Evolutionary conservation across 1,140 invertebrate genomes (phyloP).

Genomic region (Vollenhovia emeryi): DNA sequence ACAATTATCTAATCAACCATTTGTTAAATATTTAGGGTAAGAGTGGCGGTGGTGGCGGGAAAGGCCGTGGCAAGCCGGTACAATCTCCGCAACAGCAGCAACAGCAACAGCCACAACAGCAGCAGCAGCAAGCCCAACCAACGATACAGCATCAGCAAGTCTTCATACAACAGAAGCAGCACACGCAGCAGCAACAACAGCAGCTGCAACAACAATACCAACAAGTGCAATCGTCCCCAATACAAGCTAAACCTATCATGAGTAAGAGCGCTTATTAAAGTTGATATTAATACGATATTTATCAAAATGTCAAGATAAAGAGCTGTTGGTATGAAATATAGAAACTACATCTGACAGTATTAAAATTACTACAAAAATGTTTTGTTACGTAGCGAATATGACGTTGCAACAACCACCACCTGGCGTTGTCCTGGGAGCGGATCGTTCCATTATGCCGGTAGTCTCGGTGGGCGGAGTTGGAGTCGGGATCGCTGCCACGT

Average conservation of each 20-base stretch:
- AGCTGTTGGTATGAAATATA: constrained; percentile 2
- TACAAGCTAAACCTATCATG: constrained; percentile 87
- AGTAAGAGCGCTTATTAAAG: constrained; percentile 77
- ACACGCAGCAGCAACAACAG: constrained; percentile 61
- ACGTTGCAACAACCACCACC: constrained; percentile 83
- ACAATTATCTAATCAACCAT: not conserved
- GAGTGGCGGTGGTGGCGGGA: constrained; percentile 75
- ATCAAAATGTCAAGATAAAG: constrained; percentile 33
- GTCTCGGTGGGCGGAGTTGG: constrained; percentile 84
- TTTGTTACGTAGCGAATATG: constrained; percentile 76
- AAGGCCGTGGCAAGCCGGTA: constrained; percentile 85
- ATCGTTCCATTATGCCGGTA: constrained; percentile 86
- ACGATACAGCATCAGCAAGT: constrained; percentile 75
- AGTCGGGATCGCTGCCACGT: constrained; percentile 74
- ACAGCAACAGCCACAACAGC: constrained; percentile 75
- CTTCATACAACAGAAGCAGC: constrained; percentile 82
- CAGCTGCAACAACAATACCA: constrained; percentile 39
- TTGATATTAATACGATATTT: not conserved
- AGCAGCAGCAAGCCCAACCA: not conserved
- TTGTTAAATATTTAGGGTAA: constrained; percentile 79
- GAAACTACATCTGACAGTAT: not conserved
- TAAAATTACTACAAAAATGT: not conserved
- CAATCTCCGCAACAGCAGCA: constrained; percentile 84
- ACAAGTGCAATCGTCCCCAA: constrained; percentile 82
- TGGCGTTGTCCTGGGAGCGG: constrained; percentile 82